Evolutionary conservation across 2,113 vertebrate species (phyloP), one percentile per base, ranked within the genome.

Genomic region (Erythrolamprus reginae): DNA sequence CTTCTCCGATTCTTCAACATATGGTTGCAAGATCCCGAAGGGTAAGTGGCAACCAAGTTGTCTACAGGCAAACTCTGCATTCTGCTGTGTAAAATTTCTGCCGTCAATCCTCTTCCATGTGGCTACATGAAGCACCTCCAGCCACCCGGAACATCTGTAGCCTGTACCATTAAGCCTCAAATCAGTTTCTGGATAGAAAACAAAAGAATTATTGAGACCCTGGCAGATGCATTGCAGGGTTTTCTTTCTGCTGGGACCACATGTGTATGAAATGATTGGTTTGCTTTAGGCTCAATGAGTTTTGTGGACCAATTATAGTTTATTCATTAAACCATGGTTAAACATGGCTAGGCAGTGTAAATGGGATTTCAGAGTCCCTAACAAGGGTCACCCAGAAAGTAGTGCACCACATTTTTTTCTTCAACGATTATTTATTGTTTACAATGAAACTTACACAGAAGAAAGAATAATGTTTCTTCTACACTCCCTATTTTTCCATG

Each of bases 131-230:
- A 2, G 0, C 53, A 95, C 65, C 88, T 96, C 93, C 94, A 97
- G 88, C 10, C 70, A 87, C 86, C 96, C 96, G 0, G 94, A 38
- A 10, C 97, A 97, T 33, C 0, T 91, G 3, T 93, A 95, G 5
- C 47, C 3, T 0, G 93, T 83, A 0, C 90, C 56, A 0, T 0
- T 26, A 1, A 97, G 92, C 1, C 0, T 89, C 90, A 93, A 9
- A 0, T 0, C 0, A 24, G 7, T 0, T 5, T 0, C 95, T 96
- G 93, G 0, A 3, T 90, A 21, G 47, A 47, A 88, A 10, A 47
- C 51, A 8, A 10, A 5, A 0, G 10, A 47, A 26, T 84, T 0
- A 0, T 10, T 24, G 51, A 52, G 50, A 23, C 26, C 23, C 89
- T 33, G 8, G 28, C n/a, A 33, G 77, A 48, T 13, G 26, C 33